A percentile compares a stretch with the other conserved stretches of the same genome.
Conservation (phyloP, 2,888 invertebrate species). For the Lagria hirta region DNA sequence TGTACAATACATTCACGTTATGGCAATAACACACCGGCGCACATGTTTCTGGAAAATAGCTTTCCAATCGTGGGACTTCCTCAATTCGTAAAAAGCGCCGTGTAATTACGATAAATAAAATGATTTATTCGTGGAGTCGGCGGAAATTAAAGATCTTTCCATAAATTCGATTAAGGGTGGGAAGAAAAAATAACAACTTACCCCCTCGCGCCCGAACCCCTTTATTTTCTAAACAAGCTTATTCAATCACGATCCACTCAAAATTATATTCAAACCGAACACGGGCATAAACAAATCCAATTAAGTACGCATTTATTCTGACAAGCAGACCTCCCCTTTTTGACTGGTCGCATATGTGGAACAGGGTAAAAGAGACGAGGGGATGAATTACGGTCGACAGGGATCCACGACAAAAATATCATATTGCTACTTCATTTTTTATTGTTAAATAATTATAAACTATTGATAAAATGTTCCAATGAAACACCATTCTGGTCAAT, state of each 20-base stretch:
- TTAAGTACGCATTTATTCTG: slow-evolving; percentile 53
- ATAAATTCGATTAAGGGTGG: slow-evolving; percentile 3
- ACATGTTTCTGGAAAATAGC: slow-evolving; percentile 38
- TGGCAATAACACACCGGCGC: slow-evolving; percentile 20
- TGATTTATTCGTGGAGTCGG: slow-evolving; percentile 11
- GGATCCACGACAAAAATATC: slow-evolving; percentile 17
- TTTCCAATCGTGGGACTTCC: slow-evolving; percentile 42
- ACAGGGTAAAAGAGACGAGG: slow-evolving; percentile 29
- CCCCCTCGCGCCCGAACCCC: slow-evolving; percentile 24
- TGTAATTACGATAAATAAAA: slow-evolving; percentile 22
- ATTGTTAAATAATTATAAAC: slow-evolving; percentile 16
- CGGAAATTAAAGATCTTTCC: slow-evolving; percentile 19
- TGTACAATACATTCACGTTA: slow-evolving; percentile 7
- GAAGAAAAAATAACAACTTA: slow-evolving; percentile 47
- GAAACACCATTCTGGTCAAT: no score
- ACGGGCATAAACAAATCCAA: slow-evolving; percentile 54
- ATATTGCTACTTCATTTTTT: slow-evolving; percentile 19
- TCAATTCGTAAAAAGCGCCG: slow-evolving; percentile 14
- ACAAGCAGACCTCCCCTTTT: slow-evolving; percentile 47
- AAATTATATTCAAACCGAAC: slow-evolving; percentile 49
- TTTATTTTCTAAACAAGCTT: slow-evolving; percentile 42
- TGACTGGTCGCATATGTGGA: slow-evolving; percentile 49
- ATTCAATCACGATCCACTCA: slow-evolving; percentile 51
- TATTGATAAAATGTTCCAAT: no score
- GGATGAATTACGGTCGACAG: slow-evolving; percentile 32